A percentile compares a stretch with the other conserved stretches of the same genome.
Evolutionary conservation across 2,888 invertebrate species (phyloP).

Genomic region (Nymphalis urticae): DNA sequence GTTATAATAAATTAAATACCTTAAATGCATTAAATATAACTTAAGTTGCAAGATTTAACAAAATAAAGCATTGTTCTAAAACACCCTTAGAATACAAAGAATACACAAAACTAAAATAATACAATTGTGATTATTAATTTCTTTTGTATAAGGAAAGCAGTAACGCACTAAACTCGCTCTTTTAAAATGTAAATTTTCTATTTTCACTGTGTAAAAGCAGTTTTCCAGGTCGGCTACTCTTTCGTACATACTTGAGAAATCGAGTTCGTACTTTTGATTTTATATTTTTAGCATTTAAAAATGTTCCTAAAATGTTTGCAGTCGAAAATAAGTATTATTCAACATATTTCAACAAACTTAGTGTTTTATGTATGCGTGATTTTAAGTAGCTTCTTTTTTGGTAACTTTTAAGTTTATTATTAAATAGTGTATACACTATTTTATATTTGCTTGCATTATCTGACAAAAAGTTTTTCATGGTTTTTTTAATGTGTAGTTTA

Average conservation of each 20-base stretch:
- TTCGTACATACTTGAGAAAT: constrained; percentile 26
- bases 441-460: no score
- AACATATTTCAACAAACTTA: not conserved
- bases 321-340: not conserved
- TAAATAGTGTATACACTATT: no score
- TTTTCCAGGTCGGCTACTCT: constrained; percentile 26
- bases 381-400: not conserved
- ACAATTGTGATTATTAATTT: not conserved
- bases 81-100: no score
- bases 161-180: constrained; percentile 20
- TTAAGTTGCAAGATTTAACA: no score
- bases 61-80: no score
- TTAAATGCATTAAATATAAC: no score
- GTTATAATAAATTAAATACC: no score
- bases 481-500: no score
- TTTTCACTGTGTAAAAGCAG: constrained; percentile 23
- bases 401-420: not conserved
- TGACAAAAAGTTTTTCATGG: no score
- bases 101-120: not conserved
- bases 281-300: constrained; percentile 16
- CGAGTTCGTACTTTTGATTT: constrained; percentile 24
- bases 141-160: constrained; percentile 2
- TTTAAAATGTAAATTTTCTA: constrained; percentile 29
- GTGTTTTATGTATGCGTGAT: not conserved
- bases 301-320: constrained; percentile 5